Base-by-base conservation (phyloP, 2,797 vertebrate genomes). In the Chloroceryle inda region DNA sequence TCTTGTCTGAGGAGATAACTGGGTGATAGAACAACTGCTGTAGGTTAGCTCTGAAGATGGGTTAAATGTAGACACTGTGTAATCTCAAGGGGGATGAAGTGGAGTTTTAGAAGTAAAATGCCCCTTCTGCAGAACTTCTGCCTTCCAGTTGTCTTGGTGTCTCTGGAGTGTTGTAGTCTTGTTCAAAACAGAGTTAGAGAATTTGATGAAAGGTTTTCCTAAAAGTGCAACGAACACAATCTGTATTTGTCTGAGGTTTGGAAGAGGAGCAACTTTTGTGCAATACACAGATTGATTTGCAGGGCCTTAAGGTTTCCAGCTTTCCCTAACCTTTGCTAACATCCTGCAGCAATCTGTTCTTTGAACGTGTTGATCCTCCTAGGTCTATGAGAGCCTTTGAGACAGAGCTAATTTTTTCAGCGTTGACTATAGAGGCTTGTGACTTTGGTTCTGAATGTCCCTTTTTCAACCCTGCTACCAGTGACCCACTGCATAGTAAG, bases 371-470 rank as follows among this genome's bases (percentile, higher is more conserved):
- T n/a, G 61, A 50, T 79, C 61, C 61, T 79, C 77, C 55, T 85
- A 75, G 88, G 71, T 50, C 92, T 96, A 4, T 79, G 21, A 87
- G 63, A 85, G 92, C 44, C 86, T 93, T 85, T 93, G 94, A 93
- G 77, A 79, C 73, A 55, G 47, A 94, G 90, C 49, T 82, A 1
- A 53, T 86, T 93, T 93, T 87, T 93, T 13, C 90, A 61, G 80
- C 2, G 0, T 78, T 53, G 93, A 63, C 88, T 93, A 23, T 33
- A 91, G 93, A 67, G 56, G 85, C 83, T 91, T 93, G 52, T 93
- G 88, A 67, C 50, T 89, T 79, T 85, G 92, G 90, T 77, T 71
- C 81, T 87, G 88, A 96, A 93, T 96, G 95, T 95, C 95, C 94
- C 59, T 82, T 95, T 89, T 74, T 96, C 91, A 94, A 95, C 78